Evolutionary conservation across 2,797 vertebrate species (phyloP).

Genomic region (Dermochelys coriacea): DNA sequence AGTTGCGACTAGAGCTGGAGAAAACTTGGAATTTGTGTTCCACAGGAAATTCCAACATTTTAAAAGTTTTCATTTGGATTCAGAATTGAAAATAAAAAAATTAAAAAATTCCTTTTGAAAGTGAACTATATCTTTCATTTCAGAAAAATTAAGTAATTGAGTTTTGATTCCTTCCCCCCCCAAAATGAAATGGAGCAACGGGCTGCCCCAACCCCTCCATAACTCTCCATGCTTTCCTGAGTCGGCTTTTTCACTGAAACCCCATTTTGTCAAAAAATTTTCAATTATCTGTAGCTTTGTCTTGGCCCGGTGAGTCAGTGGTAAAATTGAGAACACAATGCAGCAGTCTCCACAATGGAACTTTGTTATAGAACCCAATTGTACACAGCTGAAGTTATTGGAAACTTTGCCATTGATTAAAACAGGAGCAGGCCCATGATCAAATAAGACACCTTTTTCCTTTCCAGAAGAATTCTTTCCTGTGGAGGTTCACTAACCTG

Average conservation of each 20-base stretch:
- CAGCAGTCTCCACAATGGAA: background rate
- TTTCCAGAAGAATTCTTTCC: fast-evolving
- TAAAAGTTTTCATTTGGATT: background rate
- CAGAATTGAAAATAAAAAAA: background rate
- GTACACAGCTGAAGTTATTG: background rate
- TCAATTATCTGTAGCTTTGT: background rate
- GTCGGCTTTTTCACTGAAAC: background rate
- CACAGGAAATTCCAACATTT: background rate
- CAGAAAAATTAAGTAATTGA: background rate
- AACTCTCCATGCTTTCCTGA: background rate
- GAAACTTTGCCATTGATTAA: background rate
- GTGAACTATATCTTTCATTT: background rate
- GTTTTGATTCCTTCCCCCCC: background rate
- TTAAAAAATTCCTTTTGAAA: background rate
- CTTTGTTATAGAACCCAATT: background rate
- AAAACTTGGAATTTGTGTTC: background rate
- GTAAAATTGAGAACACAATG: background rate
- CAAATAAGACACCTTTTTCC: background rate
- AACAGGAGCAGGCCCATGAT: background rate
- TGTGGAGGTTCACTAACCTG: background rate
- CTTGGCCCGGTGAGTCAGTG: background rate
- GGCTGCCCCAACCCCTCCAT: background rate
- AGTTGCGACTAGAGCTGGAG: background rate
- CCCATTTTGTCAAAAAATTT: background rate
- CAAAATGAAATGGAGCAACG: background rate